Percentiles rank a stretch among this genome's conserved stretches.
Conservation (phyloP, 2,888 invertebrate species). For the Lasioglossum villosulum region DNA sequence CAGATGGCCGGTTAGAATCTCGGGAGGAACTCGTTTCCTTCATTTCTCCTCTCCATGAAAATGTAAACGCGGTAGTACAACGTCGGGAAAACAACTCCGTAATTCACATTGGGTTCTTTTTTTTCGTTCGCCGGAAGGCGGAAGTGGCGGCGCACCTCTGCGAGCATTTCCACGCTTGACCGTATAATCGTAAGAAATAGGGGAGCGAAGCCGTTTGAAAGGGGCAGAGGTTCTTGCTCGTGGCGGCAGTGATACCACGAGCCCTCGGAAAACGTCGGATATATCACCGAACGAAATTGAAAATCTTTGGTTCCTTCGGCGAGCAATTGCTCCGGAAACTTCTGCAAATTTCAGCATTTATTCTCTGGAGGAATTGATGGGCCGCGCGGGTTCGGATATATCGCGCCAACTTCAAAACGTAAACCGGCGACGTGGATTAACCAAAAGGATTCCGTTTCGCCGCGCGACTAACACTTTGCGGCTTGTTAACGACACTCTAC, state of each 20-base stretch:
- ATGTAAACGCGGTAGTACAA: conserved; percentile 10
- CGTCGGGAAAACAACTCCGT: conserved; percentile 15
- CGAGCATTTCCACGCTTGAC: conserved; percentile 14
- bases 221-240: conserved; percentile 19
- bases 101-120: conserved; percentile 11
- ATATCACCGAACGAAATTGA: conserved; percentile 50
- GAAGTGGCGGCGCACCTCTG: conserved; percentile 4
- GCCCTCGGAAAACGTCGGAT: conserved; percentile 34
- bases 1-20: conserved; percentile 6
- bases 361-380: conserved; percentile 50
- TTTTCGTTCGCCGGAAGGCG: not conserved
- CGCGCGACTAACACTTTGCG: not conserved
- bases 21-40: conserved; percentile 1
- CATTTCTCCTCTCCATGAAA: not conserved
- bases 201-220: conserved; percentile 10
- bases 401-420: conserved; percentile 25
- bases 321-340: conserved; percentile 36
- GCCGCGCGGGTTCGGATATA: conserved; percentile 37
- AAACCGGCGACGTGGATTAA: conserved; percentile 39
- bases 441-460: conserved; percentile 34
- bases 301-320: conserved; percentile 4
- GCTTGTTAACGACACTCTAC: not conserved
- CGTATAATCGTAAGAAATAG: conserved; percentile 34
- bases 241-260: conserved; percentile 33
- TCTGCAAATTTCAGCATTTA: conserved; percentile 53